These are phyloP conservation scores for Pipistrellus pipistrellus DNA, from an alignment of 2,797 vertebrate genomes.

Conservation along the genomic window DNA sequence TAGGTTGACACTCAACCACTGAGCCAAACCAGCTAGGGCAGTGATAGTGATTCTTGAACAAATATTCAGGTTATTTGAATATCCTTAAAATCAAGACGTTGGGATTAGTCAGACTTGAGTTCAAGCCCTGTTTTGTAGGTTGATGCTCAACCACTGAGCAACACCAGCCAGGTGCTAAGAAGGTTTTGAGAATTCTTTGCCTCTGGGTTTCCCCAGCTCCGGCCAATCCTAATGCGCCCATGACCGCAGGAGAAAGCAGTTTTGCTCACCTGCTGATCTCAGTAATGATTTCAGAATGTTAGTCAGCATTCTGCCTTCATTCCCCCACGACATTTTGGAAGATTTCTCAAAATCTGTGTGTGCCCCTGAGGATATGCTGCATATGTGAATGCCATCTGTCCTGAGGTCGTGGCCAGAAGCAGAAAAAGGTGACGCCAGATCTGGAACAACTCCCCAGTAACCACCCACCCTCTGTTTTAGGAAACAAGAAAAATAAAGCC, in stretches of 20 bases:
- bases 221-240: not conserved
- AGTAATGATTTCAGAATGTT: constrained; percentile 57
- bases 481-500: constrained; percentile 4
- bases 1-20: no score
- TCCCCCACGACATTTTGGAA: not conserved
- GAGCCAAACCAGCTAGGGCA: no score
- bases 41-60: no score
- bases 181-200: not conserved
- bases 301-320: not conserved
- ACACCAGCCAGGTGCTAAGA: not conserved
- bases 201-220: not conserved
- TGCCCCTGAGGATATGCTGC: not conserved
- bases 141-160: no score
- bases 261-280: constrained; percentile 29
- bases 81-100: no score
- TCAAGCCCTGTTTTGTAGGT: no score
- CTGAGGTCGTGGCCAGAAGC: not conserved
- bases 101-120: no score
- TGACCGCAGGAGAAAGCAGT: not conserved
- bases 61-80: no score
- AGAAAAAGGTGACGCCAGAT: not conserved
- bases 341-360: constrained; percentile 45
- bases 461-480: not conserved
- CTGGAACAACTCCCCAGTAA: not conserved
- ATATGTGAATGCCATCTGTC: constrained; percentile 23